Conservation (phyloP, 2,888 invertebrate genomes). For the Pristionchus exspectatus region DNA sequence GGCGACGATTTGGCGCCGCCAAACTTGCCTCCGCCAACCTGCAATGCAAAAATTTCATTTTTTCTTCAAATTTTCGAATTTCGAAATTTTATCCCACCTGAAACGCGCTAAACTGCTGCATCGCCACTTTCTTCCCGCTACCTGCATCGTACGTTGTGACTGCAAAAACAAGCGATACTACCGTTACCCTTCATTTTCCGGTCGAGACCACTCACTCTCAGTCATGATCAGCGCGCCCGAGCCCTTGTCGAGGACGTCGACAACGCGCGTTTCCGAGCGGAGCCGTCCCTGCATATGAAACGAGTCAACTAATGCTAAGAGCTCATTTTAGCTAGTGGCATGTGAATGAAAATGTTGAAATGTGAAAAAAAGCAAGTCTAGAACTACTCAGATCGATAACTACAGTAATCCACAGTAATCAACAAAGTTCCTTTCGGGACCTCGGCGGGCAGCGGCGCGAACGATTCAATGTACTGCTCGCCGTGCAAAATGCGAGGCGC, state of each 20-base stretch:
- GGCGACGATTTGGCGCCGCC: conserved; percentile 87
- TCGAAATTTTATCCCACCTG: conserved; percentile 79
- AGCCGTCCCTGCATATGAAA: conserved; percentile 81
- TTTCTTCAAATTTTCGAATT: background rate
- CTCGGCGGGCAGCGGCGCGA: conserved; percentile 44
- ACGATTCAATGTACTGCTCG: conserved; percentile 92
- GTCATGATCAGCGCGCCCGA: conserved; percentile 89
- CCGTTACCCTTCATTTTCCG: background rate
- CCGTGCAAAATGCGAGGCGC: conserved; percentile 87
- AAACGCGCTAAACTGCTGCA: conserved; percentile 88
- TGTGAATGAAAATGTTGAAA: too few relatives aligned
- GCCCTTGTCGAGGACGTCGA: conserved; percentile 94
- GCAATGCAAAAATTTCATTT: background rate
- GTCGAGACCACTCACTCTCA: conserved; percentile 83
- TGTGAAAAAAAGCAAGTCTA: too few relatives aligned
- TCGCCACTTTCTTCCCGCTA: conserved; percentile 85
- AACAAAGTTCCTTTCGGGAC: background rate
- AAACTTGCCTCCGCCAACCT: conserved; percentile 83
- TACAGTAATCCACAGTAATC: background rate
- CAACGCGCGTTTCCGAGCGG: conserved; percentile 84
- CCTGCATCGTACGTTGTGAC: conserved; percentile 86
- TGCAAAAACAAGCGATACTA: conserved; percentile 78
- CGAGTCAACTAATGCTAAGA: background rate
- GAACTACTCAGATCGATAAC: background rate
- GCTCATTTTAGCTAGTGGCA: too few relatives aligned